A percentile compares a stretch with the other conserved stretches of the same genome.
These are phyloP conservation scores for Strongylocentrotus purpuratus DNA, from an alignment of 35 echinoderm and acorn worm genomes.

Conservation along the genomic window DNA sequence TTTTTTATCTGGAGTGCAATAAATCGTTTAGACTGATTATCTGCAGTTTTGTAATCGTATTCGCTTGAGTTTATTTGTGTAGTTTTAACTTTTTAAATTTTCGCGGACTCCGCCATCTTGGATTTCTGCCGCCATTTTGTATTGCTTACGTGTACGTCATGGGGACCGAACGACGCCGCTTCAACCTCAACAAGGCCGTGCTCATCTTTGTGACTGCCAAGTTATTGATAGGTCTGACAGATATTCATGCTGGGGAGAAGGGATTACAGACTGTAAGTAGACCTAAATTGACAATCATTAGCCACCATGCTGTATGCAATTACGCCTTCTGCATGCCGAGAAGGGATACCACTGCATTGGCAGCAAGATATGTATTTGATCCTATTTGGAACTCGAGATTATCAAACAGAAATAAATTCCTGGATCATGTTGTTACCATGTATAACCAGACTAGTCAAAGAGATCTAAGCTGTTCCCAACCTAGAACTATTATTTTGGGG, in stretches of 20 bases:
- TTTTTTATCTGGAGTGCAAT: too few relatives aligned
- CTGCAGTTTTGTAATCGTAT: too few relatives aligned
- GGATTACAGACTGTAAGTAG: not conserved
- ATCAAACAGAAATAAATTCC: constrained; percentile 20
- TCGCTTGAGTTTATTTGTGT: too few relatives aligned
- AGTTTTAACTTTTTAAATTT: too few relatives aligned
- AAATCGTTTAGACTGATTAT: too few relatives aligned
- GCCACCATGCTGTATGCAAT: not conserved
- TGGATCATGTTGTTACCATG: not conserved
- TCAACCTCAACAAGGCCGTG: constrained; percentile 39
- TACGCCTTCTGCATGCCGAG: not conserved
- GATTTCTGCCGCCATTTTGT: not conserved
- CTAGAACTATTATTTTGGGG: constrained; percentile 44
- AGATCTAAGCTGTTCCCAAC: not conserved
- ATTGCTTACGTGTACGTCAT: not conserved
- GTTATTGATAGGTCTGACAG: constrained; percentile 13
- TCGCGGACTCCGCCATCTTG: not conserved
- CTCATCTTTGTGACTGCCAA: constrained; percentile 45
- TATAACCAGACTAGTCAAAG: not conserved
- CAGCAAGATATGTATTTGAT: constrained; percentile 29
- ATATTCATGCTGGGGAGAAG: not conserved
- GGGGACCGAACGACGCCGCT: not conserved
- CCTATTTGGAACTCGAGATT: constrained; percentile 1
- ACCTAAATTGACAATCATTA: not conserved
- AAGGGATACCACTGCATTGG: not conserved